Evolutionary conservation across 2,113 vertebrate genomes (phyloP), one percentile per base, ranked within the genome.

Genomic region (Nanger granti): DNA sequence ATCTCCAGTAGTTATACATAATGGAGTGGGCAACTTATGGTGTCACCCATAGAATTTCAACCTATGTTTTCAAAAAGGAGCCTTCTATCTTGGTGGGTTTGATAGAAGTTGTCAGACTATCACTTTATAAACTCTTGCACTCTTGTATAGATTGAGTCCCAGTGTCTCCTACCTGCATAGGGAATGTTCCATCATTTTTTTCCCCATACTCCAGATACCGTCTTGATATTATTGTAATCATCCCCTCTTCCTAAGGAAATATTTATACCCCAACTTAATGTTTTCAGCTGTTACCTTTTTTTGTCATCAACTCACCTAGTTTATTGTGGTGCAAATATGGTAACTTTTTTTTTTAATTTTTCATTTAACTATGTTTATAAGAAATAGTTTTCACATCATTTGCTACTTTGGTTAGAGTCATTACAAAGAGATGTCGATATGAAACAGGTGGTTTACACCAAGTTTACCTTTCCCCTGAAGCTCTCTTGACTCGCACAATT

Each of bases 161-260:
- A 9, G 4, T 15, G 14, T 15, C 1, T 6, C 11, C 34, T 8
- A 62, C 7, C 4, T n/a, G 7, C 2, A 82, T 82, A 2, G 9
- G 22, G 5, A 4, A 1, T 52, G 3, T 91, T 44, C 14, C 17
- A 86, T 6, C 22, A 59, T 31, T 79, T 66, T 86, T 86, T 90
- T 86, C 44, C 20, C 37, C 80, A 4, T 22, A 54, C 1, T 37
- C 3, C 28, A 29, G 13, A 14, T 1, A 22, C 4, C 3, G 1
- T 60, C 11, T 54, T 34, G 15, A 22, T 0, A 60, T 64, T 34
- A 41, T 73, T 96, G 24, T 54, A 82, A 20, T 41, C 80, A 90
- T 44, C 1, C 5, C 1, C 18, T 60, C 18, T 15, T 87, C 29
- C 44, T 89, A 18, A 1, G 5, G 20, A 64, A 93, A 69, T 87